phyloP scores from a whole-genome alignment of 2,113 vertebrate species.

The Actinemys pallida region DNA sequence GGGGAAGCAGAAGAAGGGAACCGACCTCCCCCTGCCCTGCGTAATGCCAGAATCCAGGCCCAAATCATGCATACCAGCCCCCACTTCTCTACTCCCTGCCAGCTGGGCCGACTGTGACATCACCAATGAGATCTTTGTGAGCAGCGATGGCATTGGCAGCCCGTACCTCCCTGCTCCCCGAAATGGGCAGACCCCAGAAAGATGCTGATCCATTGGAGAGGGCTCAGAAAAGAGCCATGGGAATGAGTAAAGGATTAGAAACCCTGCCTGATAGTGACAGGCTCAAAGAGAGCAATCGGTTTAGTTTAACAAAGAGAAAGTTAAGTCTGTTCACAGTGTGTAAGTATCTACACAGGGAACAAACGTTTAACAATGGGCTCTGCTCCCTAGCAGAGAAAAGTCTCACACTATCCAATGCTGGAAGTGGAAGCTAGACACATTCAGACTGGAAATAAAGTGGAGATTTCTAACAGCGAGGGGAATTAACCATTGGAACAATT shows the following conservation, averaged over 20 bases:
- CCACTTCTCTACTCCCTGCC: no score
- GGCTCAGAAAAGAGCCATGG: not conserved
- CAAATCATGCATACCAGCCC: not conserved
- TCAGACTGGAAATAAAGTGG: not conserved
- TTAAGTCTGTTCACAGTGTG: not conserved
- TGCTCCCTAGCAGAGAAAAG: not conserved
- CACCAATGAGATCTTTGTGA: not conserved
- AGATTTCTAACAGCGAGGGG: not conserved
- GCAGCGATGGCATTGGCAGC: no score
- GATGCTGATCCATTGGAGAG: no score
- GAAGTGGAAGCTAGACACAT: not conserved
- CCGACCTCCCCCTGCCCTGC: not conserved
- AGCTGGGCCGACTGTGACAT: not conserved
- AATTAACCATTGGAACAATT: not conserved
- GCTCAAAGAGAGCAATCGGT: accelerated
- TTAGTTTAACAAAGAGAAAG: not conserved
- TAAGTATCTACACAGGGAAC: not conserved
- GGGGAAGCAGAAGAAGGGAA: not conserved
- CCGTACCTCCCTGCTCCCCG: not conserved
- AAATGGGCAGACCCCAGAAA: not conserved
- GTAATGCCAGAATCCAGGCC: not conserved
- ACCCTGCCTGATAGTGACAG: not conserved
- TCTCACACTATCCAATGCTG: no score
- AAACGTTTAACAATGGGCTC: no score
- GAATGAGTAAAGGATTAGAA: no score